Conservation (phyloP, 1,140 invertebrate species). For the Drosophila baimaii region DNA sequence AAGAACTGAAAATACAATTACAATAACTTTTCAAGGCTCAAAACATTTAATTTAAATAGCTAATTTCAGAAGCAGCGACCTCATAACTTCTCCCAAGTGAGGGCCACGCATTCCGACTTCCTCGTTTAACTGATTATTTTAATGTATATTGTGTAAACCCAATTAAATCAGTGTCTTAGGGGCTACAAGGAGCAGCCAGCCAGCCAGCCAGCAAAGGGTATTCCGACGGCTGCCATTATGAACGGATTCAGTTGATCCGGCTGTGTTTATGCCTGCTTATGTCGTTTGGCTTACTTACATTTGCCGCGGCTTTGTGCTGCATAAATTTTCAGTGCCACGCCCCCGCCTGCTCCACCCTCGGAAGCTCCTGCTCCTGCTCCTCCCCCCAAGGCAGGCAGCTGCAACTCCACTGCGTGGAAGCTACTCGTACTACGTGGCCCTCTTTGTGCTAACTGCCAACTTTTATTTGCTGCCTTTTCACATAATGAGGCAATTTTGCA, state of each 20-base stretch:
- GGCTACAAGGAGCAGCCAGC: no score
- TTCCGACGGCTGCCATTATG: conserved; percentile 4
- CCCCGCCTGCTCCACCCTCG: conserved; percentile 21
- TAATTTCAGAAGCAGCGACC: neutral
- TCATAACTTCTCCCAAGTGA: neutral
- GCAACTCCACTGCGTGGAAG: neutral
- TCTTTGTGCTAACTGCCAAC: conserved; percentile 77
- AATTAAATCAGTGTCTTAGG: conserved; percentile 2
- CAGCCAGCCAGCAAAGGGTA: conserved; percentile 9
- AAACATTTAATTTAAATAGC: neutral
- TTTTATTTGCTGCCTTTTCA: conserved; percentile 68
- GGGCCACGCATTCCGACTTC: neutral
- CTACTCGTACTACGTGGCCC: conserved; percentile 60
- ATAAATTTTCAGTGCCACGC: conserved; percentile 67
- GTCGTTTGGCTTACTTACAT: conserved; percentile 81
- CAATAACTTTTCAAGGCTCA: neutral
- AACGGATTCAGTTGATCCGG: conserved; percentile 20
- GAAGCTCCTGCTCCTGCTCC: neutral
- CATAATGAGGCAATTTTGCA: conserved; percentile 77
- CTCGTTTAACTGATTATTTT: conserved; percentile 3
- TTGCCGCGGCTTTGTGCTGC: conserved; percentile 78
- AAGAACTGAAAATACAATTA: neutral
- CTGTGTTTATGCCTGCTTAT: conserved; percentile 78
- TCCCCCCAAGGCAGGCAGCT: neutral
- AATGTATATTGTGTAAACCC: neutral